phyloP scores from a whole-genome alignment of 2,888 invertebrate species.

The Diogma glabrata region DNA sequence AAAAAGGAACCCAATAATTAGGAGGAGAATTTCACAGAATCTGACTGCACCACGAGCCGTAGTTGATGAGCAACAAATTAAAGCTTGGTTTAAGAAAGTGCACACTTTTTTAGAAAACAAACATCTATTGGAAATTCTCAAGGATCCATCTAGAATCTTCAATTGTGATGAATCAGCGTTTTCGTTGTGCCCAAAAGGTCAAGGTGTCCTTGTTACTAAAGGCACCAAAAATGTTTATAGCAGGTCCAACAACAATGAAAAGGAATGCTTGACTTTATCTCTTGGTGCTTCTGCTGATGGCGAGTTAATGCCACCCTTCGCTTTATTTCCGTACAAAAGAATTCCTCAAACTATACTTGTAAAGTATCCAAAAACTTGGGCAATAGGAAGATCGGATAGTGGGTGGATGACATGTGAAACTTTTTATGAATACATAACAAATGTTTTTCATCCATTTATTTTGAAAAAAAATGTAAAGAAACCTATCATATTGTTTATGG shows the following conservation, averaged over 20 bases:
- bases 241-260: too few relatives aligned
- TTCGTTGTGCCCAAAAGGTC: too few relatives aligned
- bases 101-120: background rate
- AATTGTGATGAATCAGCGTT: background rate
- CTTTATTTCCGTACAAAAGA: background rate
- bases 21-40: background rate
- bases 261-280: too few relatives aligned
- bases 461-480: too few relatives aligned
- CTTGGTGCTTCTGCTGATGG: too few relatives aligned
- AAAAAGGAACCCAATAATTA: background rate
- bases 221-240: too few relatives aligned
- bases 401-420: background rate
- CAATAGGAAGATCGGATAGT: background rate
- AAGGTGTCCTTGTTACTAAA: background rate
- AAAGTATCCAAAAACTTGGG: too few relatives aligned
- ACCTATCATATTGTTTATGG: too few relatives aligned
- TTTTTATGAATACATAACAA: background rate
- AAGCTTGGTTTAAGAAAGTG: background rate
- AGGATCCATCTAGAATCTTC: too few relatives aligned
- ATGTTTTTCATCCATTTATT: constrained; percentile 3
- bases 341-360: background rate
- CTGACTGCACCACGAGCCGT: background rate
- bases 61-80: too few relatives aligned
- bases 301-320: background rate
- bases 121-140: too few relatives aligned